Base-by-base conservation (phyloP, 2,888 invertebrate genomes). In the Toxonevra muliebris region DNA sequence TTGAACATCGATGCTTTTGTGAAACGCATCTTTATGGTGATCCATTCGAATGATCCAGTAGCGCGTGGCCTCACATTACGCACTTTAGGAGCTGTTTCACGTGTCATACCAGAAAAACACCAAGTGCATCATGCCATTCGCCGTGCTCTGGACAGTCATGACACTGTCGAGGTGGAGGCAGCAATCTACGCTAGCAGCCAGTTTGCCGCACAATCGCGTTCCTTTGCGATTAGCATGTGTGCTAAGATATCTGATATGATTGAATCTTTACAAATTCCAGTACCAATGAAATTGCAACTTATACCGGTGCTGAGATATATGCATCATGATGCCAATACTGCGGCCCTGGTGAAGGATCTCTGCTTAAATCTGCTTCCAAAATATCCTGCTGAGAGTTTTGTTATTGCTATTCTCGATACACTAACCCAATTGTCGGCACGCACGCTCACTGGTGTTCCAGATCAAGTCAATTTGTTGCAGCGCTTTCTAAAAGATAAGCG, bases 21-120 rank as follows among this genome's bases (percentile, higher is more conserved):
- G 5, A 88, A 94, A 58, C 87, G 97, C 76, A 92, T 98, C 40
- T 96, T 93, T 79, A 93, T 94, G 84, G 98, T 98, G 0, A 93
- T 96, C 76, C 96, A 98, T 85, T 96, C 97, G 9, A 98, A 98
- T 83, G 98, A 98, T 86, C 97, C 98, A 0, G 93, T 97, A 9
- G 98, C 98, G 0, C 89, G 98, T 77, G 95, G 97, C 0, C 86
- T 98, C 11, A 95, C 97, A 0, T 85, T 98, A 11, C 79, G 85
- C 72, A 96, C 96, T 0, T 87, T 98, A 42, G 97, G 97, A 0
- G 96, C 95, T 54, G 93, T 97, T 3, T 96, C 97, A 1, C 92
- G 93, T 19, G 95, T 97, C 41, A 96, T 98, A 74, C 93, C 96
- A 0, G 97, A 98, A 86, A 88, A 95, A 73, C 95, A 96, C 80